These are phyloP conservation scores for Calephelis nemesis DNA, from an alignment of 1,140 invertebrate species.

Conservation along the genomic window DNA sequence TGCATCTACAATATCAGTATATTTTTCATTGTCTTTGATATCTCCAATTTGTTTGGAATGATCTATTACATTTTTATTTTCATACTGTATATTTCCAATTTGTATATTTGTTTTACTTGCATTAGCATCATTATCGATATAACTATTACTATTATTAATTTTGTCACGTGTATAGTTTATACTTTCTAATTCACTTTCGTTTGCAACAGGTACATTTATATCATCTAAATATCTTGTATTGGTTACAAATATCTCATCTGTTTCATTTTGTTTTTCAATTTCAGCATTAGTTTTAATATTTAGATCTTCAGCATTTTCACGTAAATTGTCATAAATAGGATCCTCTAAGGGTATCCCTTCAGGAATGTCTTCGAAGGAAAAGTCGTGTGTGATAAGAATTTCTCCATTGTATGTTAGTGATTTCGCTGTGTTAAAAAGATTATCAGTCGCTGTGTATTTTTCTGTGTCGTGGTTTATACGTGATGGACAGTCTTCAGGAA, in stretches of 20 bases:
- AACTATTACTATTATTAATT: neutral
- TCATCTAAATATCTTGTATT: neutral
- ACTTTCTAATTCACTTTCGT: neutral
- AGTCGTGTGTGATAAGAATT: slow-evolving; percentile 56
- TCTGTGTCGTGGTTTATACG: slow-evolving; percentile 43
- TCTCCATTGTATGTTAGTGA: slow-evolving; percentile 47
- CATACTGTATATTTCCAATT: slow-evolving; percentile 4
- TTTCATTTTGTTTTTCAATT: slow-evolving; percentile 16
- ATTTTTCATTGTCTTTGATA: slow-evolving; percentile 9
- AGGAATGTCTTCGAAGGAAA: slow-evolving; percentile 59
- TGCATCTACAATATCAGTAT: neutral
- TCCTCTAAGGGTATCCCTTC: slow-evolving; percentile 63
- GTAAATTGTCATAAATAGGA: slow-evolving; percentile 59
- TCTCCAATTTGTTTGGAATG: neutral
- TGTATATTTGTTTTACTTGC: neutral
- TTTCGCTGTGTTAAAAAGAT: slow-evolving; percentile 55
- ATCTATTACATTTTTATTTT: slow-evolving; percentile 3
- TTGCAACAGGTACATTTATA: too few relatives aligned
- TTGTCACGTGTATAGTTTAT: neutral
- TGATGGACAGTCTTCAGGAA: slow-evolving; percentile 64
- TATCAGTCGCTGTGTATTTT: slow-evolving; percentile 48
- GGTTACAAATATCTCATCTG: slow-evolving; percentile 2
- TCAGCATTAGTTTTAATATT: neutral
- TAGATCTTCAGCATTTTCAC: slow-evolving; percentile 21
- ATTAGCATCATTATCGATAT: too few relatives aligned